A percentile compares a stretch with the other conserved stretches of the same genome.
These are phyloP conservation scores for Ophiodon elongatus DNA, from an alignment of 2,113 vertebrate species.

Conservation along the genomic window DNA sequence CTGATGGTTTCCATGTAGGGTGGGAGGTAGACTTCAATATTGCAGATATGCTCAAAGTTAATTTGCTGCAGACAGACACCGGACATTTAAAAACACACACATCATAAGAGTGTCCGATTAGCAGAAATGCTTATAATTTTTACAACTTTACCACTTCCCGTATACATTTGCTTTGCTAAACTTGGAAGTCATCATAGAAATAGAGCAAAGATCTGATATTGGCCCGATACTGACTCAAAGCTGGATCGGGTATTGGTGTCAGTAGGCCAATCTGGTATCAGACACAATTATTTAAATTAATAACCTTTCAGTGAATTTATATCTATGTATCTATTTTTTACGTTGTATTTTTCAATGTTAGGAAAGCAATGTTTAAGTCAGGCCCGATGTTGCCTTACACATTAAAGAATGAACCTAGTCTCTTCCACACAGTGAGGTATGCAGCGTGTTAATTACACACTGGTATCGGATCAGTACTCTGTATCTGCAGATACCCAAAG, in stretches of 20 bases:
- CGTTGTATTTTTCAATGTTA: neutral
- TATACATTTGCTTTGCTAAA: slow-evolving; percentile 13
- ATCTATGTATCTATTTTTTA: neutral
- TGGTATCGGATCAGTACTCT: too few relatives aligned
- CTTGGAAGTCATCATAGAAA: slow-evolving; percentile 27
- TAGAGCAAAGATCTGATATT: neutral
- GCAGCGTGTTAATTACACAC: too few relatives aligned
- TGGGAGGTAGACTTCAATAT: neutral
- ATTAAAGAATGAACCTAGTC: neutral
- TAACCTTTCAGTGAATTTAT: neutral
- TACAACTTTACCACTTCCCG: neutral
- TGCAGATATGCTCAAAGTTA: neutral
- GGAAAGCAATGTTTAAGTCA: neutral
- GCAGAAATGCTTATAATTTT: slow-evolving; percentile 1
- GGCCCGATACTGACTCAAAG: neutral
- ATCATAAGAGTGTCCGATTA: neutral
- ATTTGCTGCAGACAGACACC: slow-evolving; percentile 7
- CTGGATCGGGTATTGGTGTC: neutral
- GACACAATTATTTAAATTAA: neutral
- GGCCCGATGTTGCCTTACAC: neutral
- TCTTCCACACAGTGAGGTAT: neutral
- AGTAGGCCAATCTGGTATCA: neutral
- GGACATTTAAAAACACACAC: slow-evolving; percentile 1
- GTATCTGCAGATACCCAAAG: too few relatives aligned
- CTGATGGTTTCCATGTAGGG: slow-evolving; percentile 1